Evolutionary conservation across 1,140 invertebrate species (phyloP), one percentile per base, ranked within the genome.

Genomic region (Procambarus virginalis): DNA sequence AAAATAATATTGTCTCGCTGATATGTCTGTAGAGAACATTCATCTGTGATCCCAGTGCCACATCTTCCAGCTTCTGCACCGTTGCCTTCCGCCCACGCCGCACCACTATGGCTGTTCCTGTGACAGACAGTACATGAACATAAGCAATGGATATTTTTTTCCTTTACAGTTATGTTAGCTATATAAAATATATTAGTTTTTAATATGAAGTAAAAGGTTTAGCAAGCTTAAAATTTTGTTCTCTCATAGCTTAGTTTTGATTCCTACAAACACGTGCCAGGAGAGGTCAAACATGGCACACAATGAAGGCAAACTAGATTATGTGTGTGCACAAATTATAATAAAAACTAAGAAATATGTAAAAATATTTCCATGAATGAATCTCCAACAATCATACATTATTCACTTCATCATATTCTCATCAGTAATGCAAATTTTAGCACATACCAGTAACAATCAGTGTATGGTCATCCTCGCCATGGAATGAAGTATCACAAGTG

Each of bases 31-130:
- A 85, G 68, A 89, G 91, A 12, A 84, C 12, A 70, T 58, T 96
- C 46, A 96, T 93, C 92, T 96, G 95, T 0, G 96, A 96, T 92
- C 96, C 95, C 73, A 96, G 93, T 92, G 96, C 96, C 64, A 96
- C 95, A 92, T 96, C 95, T 93, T 95, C 95, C 9, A 96, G 95
- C 92, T 95, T 94, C 12, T 95, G 92, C 0, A 96, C 93, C 77
- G 94, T 94, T 2, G 96, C 95, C 78, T 93, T 94, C 0, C 95
- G 94, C 46, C 95, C 94, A 92, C 95, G 96, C n/a, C 95, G 85
- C 2, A 92, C 94, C 1, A 96, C 94, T 2, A 96, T 93, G 0
- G 96, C 96, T 5, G 95, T 95, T 64, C 96, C 96, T 46, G 95
- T 96, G 4, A 96, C 95, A 91, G 95, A 34, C 34, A 34, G 34